A percentile compares a stretch with the other conserved stretches of the same genome.
Conservation (phyloP, 2,113 vertebrate species). For the Lasiurus borealis region DNA sequence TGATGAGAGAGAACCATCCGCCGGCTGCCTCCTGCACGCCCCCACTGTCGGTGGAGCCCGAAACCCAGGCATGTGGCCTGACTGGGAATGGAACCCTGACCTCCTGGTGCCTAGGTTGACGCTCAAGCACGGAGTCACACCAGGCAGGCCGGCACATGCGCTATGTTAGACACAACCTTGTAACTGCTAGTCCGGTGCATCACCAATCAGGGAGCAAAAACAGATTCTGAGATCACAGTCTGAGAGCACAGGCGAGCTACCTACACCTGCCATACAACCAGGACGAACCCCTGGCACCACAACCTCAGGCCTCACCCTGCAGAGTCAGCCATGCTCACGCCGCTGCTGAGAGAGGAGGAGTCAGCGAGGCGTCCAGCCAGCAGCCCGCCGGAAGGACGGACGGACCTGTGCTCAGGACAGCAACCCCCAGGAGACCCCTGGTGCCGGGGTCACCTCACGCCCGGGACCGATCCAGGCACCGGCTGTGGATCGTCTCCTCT, state of each 20-base stretch:
- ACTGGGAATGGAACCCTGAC: too few species aligned
- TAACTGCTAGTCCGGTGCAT: not conserved
- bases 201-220: not conserved
- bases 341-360: rapidly evolving
- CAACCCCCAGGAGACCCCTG: rapidly evolving
- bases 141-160: not conserved
- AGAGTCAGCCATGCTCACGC: not conserved
- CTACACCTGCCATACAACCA: not conserved
- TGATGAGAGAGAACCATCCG: too few species aligned
- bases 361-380: not conserved
- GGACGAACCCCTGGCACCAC: not conserved
- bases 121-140: too few species aligned
- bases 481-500: rapidly evolving
- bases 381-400: not conserved
- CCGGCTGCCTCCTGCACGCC: too few species aligned
- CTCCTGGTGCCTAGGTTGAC: too few species aligned
- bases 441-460: rapidly evolving
- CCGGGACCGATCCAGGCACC: rapidly evolving
- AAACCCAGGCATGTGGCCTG: too few species aligned
- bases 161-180: not conserved
- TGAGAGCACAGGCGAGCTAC: not conserved
- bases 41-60: too few species aligned
- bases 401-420: rapidly evolving
- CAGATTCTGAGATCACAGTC: not conserved
- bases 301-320: not conserved